phyloP scores from a whole-genome alignment of 2,113 vertebrate genomes.

The Notarius quadriscutis region DNA sequence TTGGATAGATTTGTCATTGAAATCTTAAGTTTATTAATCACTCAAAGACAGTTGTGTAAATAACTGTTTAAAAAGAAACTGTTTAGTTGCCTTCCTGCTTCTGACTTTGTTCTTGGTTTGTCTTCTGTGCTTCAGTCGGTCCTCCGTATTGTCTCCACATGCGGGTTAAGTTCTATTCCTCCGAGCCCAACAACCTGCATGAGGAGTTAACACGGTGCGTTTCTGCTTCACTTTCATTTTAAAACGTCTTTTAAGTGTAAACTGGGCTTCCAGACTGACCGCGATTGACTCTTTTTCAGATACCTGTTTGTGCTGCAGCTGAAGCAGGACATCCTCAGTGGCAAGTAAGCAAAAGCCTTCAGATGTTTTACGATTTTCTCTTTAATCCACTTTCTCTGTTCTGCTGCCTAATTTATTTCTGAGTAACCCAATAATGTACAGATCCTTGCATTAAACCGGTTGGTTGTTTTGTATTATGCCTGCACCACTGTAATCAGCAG shows the following conservation, averaged over 20 bases:
- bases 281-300: conserved; percentile 65
- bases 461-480: background rate
- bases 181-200: conserved; percentile 96
- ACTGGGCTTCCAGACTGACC: background rate
- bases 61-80: background rate
- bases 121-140: conserved; percentile 74
- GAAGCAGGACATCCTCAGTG: conserved; percentile 95
- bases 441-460: background rate
- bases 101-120: background rate
- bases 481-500: background rate
- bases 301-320: conserved; percentile 97
- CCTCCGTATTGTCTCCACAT: conserved; percentile 97
- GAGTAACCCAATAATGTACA: background rate
- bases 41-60: background rate
- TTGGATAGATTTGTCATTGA: background rate
- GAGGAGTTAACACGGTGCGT: conserved; percentile 93
- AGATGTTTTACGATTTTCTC: background rate
- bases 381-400: background rate
- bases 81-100: background rate
- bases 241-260: background rate
- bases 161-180: conserved; percentile 98
- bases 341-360: conserved; percentile 83
- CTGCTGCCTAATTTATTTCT: background rate
- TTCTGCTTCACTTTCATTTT: background rate
- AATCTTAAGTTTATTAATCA: no score